Conservation (phyloP, 2,888 invertebrate genomes). For the Cantharis rufa region DNA sequence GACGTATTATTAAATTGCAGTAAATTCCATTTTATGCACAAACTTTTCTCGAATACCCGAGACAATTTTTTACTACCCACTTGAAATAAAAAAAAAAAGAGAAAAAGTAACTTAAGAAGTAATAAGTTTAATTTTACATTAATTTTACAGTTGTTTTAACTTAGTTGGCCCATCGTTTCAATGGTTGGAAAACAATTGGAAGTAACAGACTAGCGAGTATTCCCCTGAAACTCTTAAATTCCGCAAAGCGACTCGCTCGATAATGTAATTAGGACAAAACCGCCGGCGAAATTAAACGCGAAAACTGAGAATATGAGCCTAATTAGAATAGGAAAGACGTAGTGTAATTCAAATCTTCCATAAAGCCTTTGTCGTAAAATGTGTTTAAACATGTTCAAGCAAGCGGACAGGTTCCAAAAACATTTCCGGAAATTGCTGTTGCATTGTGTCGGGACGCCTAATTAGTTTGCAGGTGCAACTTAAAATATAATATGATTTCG, state of each 20-base stretch:
- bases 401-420: slow-evolving; percentile 22
- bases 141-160: slow-evolving; percentile 1
- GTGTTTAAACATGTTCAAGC: slow-evolving; percentile 32
- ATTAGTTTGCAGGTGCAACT: slow-evolving; percentile 25
- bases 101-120: background rate
- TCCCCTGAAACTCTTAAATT: slow-evolving; percentile 32
- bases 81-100: background rate
- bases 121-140: slow-evolving; percentile 2
- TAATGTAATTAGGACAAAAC: slow-evolving; percentile 61
- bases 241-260: slow-evolving; percentile 49
- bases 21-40: background rate
- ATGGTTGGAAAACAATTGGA: slow-evolving; percentile 22
- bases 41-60: background rate
- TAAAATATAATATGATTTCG: slow-evolving; percentile 13
- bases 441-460: slow-evolving; percentile 17
- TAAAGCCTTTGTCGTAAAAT: slow-evolving; percentile 38
- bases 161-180: slow-evolving; percentile 2
- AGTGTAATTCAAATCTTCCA: slow-evolving; percentile 36
- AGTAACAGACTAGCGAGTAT: slow-evolving; percentile 26
- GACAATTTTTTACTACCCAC: background rate
- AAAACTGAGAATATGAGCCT: slow-evolving; percentile 66
- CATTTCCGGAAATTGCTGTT: slow-evolving; percentile 25
- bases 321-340: slow-evolving; percentile 59
- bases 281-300: slow-evolving; percentile 64
- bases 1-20: background rate